Evolutionary conservation across 2,888 invertebrate species (phyloP).

Genomic region (Ommatoiulus sabulosus): DNA sequence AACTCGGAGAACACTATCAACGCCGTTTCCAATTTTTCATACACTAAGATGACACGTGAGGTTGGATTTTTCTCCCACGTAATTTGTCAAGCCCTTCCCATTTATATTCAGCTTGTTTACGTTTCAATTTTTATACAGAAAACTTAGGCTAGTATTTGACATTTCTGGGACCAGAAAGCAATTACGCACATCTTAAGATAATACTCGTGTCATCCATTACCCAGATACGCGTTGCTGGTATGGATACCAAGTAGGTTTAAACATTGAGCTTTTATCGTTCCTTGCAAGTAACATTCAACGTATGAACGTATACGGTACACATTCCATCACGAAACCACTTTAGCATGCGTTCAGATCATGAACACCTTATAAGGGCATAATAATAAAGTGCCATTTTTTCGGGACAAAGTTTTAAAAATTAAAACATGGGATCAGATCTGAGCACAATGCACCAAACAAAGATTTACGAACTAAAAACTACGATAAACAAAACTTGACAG

Average conservation of each 20-base stretch:
- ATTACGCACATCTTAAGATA: not conserved
- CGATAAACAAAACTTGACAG: no score
- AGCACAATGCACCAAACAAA: no score
- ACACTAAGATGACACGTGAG: not conserved
- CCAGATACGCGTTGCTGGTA: not conserved
- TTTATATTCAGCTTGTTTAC: conserved; percentile 1
- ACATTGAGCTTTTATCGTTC: not conserved
- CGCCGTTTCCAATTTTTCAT: not conserved
- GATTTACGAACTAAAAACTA: no score
- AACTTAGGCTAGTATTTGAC: not conserved
- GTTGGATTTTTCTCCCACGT: not conserved
- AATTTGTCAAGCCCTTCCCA: not conserved
- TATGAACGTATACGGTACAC: no score
- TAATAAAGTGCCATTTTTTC: no score
- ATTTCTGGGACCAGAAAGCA: not conserved
- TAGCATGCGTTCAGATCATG: no score
- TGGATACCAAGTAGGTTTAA: not conserved
- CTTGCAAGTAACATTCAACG: not conserved
- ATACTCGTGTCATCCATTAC: not conserved
- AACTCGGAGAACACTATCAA: not conserved
- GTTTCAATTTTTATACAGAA: not conserved
- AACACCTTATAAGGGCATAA: no score
- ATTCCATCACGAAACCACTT: no score
- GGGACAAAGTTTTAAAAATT: no score
- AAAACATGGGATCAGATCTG: no score